Conservation (phyloP, 1,140 invertebrate genomes). For the Saccostrea glomerata region DNA sequence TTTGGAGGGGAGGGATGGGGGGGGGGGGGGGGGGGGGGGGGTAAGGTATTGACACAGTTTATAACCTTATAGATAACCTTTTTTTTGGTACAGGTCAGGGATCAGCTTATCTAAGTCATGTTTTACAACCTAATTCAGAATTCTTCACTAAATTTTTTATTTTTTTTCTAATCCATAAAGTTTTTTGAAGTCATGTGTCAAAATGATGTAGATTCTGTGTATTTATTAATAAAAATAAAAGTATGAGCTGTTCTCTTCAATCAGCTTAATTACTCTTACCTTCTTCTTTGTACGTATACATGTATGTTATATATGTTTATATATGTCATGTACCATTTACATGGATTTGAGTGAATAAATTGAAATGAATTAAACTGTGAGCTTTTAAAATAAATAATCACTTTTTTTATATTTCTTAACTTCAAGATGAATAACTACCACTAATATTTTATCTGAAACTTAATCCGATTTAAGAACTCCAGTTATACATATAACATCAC, state of each 20-base stretch:
- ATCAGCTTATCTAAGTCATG: too few relatives aligned
- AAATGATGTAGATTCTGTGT: constrained; percentile 14
- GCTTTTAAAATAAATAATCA: background rate
- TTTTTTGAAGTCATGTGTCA: constrained; percentile 9
- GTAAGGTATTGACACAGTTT: too few relatives aligned
- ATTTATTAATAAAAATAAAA: constrained; percentile 4
- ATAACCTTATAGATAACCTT: too few relatives aligned
- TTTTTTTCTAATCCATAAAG: background rate
- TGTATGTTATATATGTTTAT: constrained; percentile 12
- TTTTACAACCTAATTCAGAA: background rate
- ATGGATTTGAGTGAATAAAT: constrained; percentile 10
- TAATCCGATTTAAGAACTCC: constrained; percentile 17
- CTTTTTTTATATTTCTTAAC: background rate
- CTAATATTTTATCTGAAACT: constrained; percentile 16
- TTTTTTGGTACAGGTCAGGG: too few relatives aligned
- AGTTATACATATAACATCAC: constrained; percentile 5
- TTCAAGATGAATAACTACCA: constrained; percentile 4
- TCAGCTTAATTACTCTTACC: background rate
- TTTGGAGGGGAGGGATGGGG: too few relatives aligned
- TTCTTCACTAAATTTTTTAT: background rate
- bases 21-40: too few relatives aligned
- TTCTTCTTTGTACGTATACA: background rate
- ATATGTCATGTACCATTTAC: constrained; percentile 12
- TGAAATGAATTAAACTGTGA: background rate
- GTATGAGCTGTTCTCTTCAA: background rate